phyloP scores from a whole-genome alignment of 1,140 invertebrate genomes.

The Procambarus virginalis region DNA sequence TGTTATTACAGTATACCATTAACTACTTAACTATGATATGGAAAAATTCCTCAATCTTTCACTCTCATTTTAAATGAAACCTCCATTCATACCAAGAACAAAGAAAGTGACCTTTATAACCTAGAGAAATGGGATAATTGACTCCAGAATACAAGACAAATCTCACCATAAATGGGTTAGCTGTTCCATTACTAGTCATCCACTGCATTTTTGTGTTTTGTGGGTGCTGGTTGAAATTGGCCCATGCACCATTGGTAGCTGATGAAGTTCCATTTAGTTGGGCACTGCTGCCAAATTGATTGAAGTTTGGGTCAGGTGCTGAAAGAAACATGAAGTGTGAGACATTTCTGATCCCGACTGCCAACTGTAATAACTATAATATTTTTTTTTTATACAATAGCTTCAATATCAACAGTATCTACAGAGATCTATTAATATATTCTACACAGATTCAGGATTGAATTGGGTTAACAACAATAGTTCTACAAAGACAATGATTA shows the following conservation, averaged over 20 bases:
- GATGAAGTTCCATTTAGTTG: constrained; percentile 37
- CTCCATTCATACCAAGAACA: not conserved
- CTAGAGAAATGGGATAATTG: too few relatives aligned
- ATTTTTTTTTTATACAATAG: not conserved
- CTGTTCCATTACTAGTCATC: constrained; percentile 37
- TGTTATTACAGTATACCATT: too few relatives aligned
- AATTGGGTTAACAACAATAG: not conserved
- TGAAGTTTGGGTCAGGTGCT: constrained; percentile 60
- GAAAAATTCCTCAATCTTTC: too few relatives aligned
- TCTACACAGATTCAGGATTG: not conserved
- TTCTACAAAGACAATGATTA: not conserved
- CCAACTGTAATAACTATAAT: not conserved
- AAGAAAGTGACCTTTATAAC: not conserved
- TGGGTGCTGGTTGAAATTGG: constrained; percentile 34
- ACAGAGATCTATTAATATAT: not conserved
- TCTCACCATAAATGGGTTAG: constrained; percentile 59
- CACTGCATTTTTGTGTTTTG: constrained; percentile 21
- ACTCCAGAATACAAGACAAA: not conserved
- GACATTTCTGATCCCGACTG: not conserved
- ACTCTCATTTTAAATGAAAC: too few relatives aligned
- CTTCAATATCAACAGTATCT: not conserved
- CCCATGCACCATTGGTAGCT: constrained; percentile 24
- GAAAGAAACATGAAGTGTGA: not conserved
- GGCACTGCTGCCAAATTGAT: constrained; percentile 48
- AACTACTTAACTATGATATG: too few relatives aligned